These are phyloP conservation scores for Pteronotus mesoamericanus DNA, from an alignment of 2,797 vertebrate genomes.

Conservation along the genomic window DNA sequence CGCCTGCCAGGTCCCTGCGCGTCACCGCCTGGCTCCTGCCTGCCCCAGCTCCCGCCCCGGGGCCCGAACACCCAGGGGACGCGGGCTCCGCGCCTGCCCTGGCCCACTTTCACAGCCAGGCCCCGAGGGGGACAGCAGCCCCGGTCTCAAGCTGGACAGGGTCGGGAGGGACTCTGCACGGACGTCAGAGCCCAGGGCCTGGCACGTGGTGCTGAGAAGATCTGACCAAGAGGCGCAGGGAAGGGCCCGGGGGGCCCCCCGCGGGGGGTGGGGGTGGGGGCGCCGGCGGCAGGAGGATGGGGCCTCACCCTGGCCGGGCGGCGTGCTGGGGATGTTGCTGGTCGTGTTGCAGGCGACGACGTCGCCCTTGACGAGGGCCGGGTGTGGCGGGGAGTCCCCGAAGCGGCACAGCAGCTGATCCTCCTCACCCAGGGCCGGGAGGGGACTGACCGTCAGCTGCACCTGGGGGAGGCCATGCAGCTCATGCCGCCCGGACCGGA, in stretches of 20 bases:
- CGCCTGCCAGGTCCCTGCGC: background rate
- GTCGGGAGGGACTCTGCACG: rapidly evolving
- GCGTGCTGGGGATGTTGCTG: slow-evolving; percentile 84
- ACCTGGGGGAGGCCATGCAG: slow-evolving; percentile 70
- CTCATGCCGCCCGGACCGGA: background rate
- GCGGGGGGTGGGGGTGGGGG: background rate
- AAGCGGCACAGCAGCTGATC: slow-evolving; percentile 81
- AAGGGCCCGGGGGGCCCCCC: background rate
- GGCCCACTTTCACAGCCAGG: background rate
- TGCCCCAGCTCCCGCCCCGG: background rate
- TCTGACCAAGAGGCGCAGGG: rapidly evolving
- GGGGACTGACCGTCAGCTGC: slow-evolving; percentile 80
- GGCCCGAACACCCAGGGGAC: background rate
- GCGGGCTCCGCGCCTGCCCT: background rate
- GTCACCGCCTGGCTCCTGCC: background rate
- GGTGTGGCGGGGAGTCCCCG: slow-evolving; percentile 47
- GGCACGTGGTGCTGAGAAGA: background rate
- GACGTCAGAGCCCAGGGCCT: background rate
- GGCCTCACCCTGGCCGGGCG: slow-evolving; percentile 86
- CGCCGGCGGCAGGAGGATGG: rapidly evolving
- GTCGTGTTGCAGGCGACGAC: slow-evolving; percentile 79
- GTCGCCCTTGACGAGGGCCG: slow-evolving; percentile 65
- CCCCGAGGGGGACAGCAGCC: background rate
- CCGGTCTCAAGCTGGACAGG: background rate
- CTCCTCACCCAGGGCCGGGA: slow-evolving; percentile 74